A percentile compares a stretch with the other conserved stretches of the same genome.
Conservation (phyloP, 1,140 invertebrate genomes). For the Dinoponera quadriceps region DNA sequence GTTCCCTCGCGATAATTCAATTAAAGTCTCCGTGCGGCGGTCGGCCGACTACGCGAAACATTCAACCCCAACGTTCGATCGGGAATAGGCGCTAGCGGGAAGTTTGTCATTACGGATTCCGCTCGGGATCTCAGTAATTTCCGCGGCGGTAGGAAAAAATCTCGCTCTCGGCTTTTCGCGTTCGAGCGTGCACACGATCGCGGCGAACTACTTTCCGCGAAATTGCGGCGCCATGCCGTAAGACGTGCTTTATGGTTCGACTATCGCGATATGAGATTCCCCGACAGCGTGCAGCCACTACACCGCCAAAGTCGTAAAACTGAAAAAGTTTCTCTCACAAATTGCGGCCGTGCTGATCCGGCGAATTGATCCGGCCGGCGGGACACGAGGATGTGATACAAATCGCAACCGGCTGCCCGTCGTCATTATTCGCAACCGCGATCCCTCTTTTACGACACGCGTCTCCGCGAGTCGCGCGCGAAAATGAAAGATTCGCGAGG, state of each 20-base stretch:
- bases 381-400: constrained; percentile 21
- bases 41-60: neutral
- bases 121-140: constrained; percentile 8
- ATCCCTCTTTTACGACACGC: neutral
- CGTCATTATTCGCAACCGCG: neutral
- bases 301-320: constrained; percentile 6
- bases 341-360: constrained; percentile 25
- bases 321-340: constrained; percentile 32
- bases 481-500: neutral
- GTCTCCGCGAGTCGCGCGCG: neutral
- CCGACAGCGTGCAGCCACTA: constrained; percentile 32
- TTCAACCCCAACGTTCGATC: neutral
- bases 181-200: neutral
- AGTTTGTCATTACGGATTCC: no score
- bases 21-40: constrained; percentile 2
- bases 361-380: neutral
- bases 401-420: constrained; percentile 10
- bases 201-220: constrained; percentile 15
- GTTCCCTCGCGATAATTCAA: neutral
- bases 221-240: constrained; percentile 10
- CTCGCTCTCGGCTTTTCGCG: constrained; percentile 3
- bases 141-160: constrained; percentile 3
- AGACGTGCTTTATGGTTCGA: constrained; percentile 29
- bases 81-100: no score
- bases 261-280: constrained; percentile 36